A percentile compares a stretch with the other conserved stretches of the same genome.
These are phyloP conservation scores for Patiria miniata DNA, from an alignment of 35 echinoderm and acorn worm genomes.

Conservation along the genomic window DNA sequence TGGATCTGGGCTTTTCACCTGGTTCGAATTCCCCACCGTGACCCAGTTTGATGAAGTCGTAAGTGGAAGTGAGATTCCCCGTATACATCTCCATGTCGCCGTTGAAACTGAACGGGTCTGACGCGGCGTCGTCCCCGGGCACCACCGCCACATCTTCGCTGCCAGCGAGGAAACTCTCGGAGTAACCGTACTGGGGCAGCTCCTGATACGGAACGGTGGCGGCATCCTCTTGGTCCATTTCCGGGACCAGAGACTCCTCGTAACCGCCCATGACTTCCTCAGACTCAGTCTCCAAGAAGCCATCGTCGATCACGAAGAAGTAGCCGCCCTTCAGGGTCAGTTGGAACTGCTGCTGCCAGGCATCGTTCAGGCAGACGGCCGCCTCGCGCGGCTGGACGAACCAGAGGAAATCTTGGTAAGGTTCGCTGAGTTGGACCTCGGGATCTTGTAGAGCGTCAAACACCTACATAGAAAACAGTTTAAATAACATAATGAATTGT, in stretches of 20 bases:
- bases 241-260: conserved; percentile 15
- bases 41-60: not conserved
- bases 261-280: conserved; percentile 27
- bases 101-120: not conserved
- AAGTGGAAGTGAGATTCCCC: not conserved
- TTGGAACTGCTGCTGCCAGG: conserved; percentile 48
- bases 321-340: conserved; percentile 11
- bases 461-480: too few relatives aligned
- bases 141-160: conserved; percentile 72
- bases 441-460: conserved; percentile 68
- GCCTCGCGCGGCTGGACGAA: conserved; percentile 92
- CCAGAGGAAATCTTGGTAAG: conserved; percentile 78
- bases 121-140: conserved; percentile 17
- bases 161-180: not conserved
- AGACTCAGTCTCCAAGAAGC: conserved; percentile 9
- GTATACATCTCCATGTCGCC: conserved; percentile 36
- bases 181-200: not conserved
- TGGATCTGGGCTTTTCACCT: not conserved
- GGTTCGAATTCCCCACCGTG: conserved; percentile 15
- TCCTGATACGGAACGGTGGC: conserved; percentile 19
- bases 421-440: conserved; percentile 40
- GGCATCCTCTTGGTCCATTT: conserved; percentile 58
- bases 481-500: too few relatives aligned
- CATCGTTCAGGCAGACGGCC: conserved; percentile 51
- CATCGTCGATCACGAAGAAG: conserved; percentile 11